Evolutionary conservation across 2,797 vertebrate species (phyloP).

Genomic region (Bufotes viridis): DNA sequence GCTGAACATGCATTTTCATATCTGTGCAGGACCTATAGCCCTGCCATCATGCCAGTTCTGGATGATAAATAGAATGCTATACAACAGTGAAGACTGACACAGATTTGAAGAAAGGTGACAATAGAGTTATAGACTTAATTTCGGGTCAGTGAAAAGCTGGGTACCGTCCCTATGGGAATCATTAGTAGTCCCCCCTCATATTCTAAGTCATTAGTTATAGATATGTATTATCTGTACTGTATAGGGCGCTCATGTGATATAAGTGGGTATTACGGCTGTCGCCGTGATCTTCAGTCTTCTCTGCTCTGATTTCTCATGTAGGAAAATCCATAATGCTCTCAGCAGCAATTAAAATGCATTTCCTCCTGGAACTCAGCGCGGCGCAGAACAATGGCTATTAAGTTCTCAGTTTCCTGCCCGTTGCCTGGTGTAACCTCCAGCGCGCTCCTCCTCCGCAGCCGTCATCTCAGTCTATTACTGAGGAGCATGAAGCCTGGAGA

Average conservation of each 20-base stretch:
- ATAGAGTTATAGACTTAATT: no score
- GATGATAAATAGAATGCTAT: no score
- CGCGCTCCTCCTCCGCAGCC: background rate
- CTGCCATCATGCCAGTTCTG: no score
- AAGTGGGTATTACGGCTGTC: background rate
- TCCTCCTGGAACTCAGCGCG: conserved; percentile 20
- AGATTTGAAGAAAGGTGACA: no score
- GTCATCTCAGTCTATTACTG: background rate
- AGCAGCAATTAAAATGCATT: conserved; percentile 19
- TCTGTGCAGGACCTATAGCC: no score
- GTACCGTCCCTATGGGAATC: no score
- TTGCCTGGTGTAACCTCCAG: conserved; percentile 35
- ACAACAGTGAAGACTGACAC: no score
- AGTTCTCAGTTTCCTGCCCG: conserved; percentile 33
- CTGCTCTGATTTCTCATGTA: background rate
- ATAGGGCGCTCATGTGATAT: background rate
- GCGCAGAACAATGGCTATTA: conserved; percentile 40
- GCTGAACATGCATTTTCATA: no score
- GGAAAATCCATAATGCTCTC: conserved; percentile 40
- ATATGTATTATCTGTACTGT: background rate
- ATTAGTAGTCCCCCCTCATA: no score
- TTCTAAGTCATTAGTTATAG: no score
- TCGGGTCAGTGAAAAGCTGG: no score
- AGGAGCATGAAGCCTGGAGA: background rate
- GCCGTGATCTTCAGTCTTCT: background rate